Evolutionary conservation across 2,888 invertebrate species (phyloP).

Genomic region (Germaria angustata): DNA sequence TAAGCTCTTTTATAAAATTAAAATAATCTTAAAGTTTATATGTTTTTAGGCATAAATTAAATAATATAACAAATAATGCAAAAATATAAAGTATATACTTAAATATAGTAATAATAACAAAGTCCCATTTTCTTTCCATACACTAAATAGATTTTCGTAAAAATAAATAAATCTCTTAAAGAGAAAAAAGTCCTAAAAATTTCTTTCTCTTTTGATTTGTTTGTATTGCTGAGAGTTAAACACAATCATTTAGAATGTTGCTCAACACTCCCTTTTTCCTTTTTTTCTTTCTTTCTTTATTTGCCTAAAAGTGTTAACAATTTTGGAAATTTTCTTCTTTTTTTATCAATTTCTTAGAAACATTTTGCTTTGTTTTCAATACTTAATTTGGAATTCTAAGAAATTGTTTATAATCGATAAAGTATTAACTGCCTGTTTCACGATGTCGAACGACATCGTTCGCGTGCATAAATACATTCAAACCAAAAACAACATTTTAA

Average conservation of each 20-base stretch:
- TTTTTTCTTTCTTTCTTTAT: too few relatives aligned
- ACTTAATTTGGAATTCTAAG: not conserved
- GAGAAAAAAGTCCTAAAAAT: conserved; percentile 9
- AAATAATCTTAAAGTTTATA: too few relatives aligned
- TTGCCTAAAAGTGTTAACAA: not conserved
- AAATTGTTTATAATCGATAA: not conserved
- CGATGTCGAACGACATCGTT: too few relatives aligned
- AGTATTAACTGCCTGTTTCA: too few relatives aligned
- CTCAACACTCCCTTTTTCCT: not conserved
- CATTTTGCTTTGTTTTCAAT: not conserved
- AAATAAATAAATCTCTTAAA: conserved; percentile 7
- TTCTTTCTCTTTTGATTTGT: not conserved
- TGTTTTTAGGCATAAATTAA: too few relatives aligned
- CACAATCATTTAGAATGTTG: not conserved
- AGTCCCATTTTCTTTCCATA: not conserved
- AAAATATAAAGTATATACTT: conserved; percentile 1
- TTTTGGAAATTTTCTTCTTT: not conserved
- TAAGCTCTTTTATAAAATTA: conserved; percentile 35
- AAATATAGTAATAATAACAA: conserved; percentile 25
- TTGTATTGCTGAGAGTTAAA: not conserved
- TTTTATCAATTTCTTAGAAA: not conserved
- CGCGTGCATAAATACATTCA: too few relatives aligned
- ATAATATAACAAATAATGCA: conserved; percentile 22
- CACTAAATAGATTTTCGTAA: not conserved
- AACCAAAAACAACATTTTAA: too few relatives aligned